A percentile compares a stretch with the other conserved stretches of the same genome.
These are phyloP conservation scores for Amphilophus citrinellus DNA, from an alignment of 2,113 vertebrate species.

Conservation along the genomic window DNA sequence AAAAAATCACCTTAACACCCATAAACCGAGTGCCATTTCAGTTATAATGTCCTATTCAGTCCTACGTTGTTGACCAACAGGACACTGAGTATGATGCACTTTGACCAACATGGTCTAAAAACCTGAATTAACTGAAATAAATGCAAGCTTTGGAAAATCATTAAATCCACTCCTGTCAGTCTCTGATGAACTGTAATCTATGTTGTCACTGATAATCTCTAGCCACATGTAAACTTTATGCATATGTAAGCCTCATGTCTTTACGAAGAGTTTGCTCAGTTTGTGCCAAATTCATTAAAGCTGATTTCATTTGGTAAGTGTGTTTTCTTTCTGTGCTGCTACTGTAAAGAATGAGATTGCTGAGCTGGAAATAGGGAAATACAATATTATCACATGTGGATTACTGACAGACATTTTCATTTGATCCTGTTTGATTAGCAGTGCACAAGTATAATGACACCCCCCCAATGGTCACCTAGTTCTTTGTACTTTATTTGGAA, in stretches of 20 bases:
- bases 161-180: not conserved
- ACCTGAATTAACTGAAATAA: not conserved
- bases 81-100: not conserved
- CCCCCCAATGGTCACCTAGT: not conserved
- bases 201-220: not conserved
- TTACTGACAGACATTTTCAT: not conserved
- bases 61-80: conserved; percentile 35
- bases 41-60: not conserved
- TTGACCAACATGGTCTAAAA: not conserved
- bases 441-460: not conserved
- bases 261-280: conserved; percentile 12
- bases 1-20: not conserved
- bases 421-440: not conserved
- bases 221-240: conserved; percentile 1
- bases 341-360: not conserved
- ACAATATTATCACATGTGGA: no score
- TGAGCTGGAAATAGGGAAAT: no score
- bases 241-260: not conserved
- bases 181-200: not conserved
- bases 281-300: conserved; percentile 36
- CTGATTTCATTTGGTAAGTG: conserved; percentile 3
- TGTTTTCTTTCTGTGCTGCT: conserved; percentile 9
- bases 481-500: not conserved
- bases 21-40: not conserved
- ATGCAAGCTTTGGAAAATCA: conserved; percentile 2